These are phyloP conservation scores for Lynx canadensis DNA, from an alignment of 2,113 vertebrate species.

Conservation along the genomic window DNA sequence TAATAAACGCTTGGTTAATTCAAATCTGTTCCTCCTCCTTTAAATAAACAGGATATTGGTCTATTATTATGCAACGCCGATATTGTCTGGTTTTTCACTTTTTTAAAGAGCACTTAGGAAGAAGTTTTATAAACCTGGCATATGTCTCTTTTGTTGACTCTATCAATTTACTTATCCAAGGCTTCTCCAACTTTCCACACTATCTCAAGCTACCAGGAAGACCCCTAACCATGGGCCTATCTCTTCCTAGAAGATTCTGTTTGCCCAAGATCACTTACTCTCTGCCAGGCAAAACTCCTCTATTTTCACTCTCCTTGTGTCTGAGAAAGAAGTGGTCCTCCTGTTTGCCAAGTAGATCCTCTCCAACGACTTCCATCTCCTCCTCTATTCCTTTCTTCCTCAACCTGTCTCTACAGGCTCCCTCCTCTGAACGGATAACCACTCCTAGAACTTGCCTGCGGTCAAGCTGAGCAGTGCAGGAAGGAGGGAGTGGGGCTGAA, in stretches of 20 bases:
- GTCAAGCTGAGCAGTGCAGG: neutral
- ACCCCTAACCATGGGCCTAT: neutral
- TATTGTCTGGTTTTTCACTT: neutral
- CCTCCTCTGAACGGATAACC: neutral
- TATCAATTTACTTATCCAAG: neutral
- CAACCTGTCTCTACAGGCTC: neutral
- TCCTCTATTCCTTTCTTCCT: neutral
- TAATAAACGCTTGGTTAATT: conserved; percentile 63
- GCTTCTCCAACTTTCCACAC: neutral
- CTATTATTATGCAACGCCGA: conserved; percentile 51
- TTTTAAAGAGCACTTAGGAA: neutral
- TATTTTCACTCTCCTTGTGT: neutral
- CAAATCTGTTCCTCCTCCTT: conserved; percentile 32
- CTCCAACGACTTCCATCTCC: neutral
- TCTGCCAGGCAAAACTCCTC: neutral
- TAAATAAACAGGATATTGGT: conserved; percentile 63
- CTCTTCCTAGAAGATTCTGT: neutral
- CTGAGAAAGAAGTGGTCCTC: neutral
- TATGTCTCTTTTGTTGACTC: neutral
- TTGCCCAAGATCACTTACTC: neutral
- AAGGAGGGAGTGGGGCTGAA: neutral
- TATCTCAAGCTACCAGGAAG: neutral
- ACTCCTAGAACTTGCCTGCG: neutral
- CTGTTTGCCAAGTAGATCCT: neutral
- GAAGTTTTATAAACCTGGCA: neutral